A percentile compares a stretch with the other conserved stretches of the same genome.
These are phyloP conservation scores for Rhogogaster chlorosoma DNA, from an alignment of 2,888 invertebrate species.

Conservation along the genomic window DNA sequence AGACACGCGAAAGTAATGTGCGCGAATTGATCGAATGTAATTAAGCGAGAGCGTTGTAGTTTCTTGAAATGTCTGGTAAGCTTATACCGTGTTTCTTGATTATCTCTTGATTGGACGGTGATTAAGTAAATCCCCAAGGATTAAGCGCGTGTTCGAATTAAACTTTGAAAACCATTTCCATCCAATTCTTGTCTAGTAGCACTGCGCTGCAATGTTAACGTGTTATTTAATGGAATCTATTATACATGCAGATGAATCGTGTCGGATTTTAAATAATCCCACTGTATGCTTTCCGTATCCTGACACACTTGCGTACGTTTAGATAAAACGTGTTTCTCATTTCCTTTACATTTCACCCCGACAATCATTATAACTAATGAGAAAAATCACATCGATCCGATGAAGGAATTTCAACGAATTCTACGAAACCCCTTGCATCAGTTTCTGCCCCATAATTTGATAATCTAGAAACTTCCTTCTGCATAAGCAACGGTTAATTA, in stretches of 20 bases:
- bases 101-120: constrained; percentile 55
- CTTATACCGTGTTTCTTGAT: constrained; percentile 56
- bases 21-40: constrained; percentile 59
- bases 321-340: background rate
- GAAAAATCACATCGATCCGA: background rate
- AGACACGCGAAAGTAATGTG: background rate
- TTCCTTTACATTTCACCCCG: background rate
- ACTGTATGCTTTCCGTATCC: background rate
- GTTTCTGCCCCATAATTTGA: background rate
- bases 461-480: background rate
- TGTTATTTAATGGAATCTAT: constrained; percentile 35
- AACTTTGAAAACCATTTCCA: constrained; percentile 52
- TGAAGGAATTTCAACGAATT: background rate
- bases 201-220: background rate
- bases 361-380: background rate
- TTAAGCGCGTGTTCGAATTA: constrained; percentile 56
- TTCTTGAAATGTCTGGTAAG: constrained; percentile 28
- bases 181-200: background rate
- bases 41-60: constrained; percentile 56
- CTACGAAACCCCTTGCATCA: background rate
- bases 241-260: constrained; percentile 8
- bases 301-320: background rate
- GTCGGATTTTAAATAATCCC: background rate
- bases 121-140: constrained; percentile 60
- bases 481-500: constrained; percentile 72